phyloP scores from a whole-genome alignment of 2,888 invertebrate genomes.

The Nasonovia ribisnigri region DNA sequence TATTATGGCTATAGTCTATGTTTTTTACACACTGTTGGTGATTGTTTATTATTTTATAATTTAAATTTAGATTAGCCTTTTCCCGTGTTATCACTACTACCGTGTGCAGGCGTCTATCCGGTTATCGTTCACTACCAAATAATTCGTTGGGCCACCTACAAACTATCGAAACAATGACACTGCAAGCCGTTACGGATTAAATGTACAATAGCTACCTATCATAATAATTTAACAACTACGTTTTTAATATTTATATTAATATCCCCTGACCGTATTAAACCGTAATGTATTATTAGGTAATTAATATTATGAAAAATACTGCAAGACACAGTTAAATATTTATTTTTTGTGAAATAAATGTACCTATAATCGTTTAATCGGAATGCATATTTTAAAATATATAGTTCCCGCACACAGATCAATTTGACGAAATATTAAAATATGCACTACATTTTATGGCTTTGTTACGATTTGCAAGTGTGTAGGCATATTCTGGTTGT shows the following conservation, averaged over 20 bases:
- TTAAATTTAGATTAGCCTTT: neutral
- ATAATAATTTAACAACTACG: neutral
- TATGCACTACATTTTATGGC: neutral
- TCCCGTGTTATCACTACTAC: neutral
- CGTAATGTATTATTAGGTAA: neutral
- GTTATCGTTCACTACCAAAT: neutral
- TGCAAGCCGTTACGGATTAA: neutral
- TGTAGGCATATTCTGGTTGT: neutral
- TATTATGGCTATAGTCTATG: neutral
- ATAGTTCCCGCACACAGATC: neutral
- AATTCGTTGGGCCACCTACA: neutral
- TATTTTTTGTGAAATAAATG: neutral
- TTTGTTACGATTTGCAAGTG: neutral
- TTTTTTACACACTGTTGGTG: neutral
- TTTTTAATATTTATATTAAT: too few species aligned
- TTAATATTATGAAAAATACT: neutral
- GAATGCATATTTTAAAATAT: neutral
- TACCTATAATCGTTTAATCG: neutral
- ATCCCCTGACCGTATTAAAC: neutral
- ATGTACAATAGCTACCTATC: neutral
- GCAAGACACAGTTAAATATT: neutral
- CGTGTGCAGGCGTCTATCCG: neutral
- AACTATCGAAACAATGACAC: neutral
- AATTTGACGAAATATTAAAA: neutral
- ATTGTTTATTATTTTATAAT: neutral